phyloP scores from a whole-genome alignment of 2,113 vertebrate genomes.

The Alosa alosa region DNA sequence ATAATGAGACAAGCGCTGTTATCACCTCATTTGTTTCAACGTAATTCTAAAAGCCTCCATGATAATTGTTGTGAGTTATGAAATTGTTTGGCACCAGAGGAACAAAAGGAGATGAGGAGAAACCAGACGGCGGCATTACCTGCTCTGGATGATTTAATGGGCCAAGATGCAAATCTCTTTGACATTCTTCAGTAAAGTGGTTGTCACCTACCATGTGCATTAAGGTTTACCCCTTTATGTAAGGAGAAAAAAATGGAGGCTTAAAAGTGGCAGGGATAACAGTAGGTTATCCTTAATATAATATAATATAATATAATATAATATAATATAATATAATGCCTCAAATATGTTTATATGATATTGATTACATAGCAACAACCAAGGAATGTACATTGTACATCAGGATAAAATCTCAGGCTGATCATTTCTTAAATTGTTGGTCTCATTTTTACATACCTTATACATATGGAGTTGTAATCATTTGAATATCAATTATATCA shows the following conservation, averaged over 20 bases:
- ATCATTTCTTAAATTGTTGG: neutral
- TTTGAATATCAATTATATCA: neutral
- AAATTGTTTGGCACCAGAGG: constrained; percentile 33
- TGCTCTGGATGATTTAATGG: neutral
- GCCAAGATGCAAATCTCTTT: neutral
- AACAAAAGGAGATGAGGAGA: neutral
- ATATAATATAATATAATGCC: neutral
- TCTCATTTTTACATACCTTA: neutral
- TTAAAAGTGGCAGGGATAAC: neutral
- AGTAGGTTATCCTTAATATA: neutral
- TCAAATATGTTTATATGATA: neutral
- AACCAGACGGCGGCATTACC: constrained; percentile 13
- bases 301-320: neutral
- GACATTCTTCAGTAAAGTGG: neutral
- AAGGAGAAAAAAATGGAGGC: too few species aligned
- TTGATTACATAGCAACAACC: too few species aligned
- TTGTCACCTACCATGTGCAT: neutral
- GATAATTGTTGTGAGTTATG: constrained; percentile 41
- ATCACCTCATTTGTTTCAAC: constrained; percentile 34
- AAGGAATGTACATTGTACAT: too few species aligned
- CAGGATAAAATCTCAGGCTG: neutral
- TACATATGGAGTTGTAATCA: neutral
- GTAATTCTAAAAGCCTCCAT: constrained; percentile 27
- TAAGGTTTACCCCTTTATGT: too few species aligned
- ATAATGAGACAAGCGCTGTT: constrained; percentile 44